Evolutionary conservation across 2,888 invertebrate species (phyloP).

Genomic region (Tetropium fuscum): DNA sequence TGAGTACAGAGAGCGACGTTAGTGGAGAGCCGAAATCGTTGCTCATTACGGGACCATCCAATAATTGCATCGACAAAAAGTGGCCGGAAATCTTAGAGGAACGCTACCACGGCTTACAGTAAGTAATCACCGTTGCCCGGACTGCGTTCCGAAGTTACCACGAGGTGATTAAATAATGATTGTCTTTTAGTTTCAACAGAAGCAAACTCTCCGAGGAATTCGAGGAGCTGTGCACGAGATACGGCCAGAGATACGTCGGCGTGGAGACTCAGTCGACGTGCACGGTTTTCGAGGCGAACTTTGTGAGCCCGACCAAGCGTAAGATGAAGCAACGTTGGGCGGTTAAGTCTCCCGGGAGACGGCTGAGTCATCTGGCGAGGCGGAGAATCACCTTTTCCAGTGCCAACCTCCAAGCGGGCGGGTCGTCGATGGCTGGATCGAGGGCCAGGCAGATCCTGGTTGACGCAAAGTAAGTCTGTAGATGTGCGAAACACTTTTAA

Average conservation of each 20-base stretch:
- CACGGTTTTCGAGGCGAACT: slow-evolving; percentile 72
- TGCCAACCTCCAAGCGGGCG: slow-evolving; percentile 70
- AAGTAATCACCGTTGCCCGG: too few species aligned
- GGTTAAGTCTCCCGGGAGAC: slow-evolving; percentile 78
- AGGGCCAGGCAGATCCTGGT: slow-evolving; percentile 72
- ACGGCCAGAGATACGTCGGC: slow-evolving; percentile 79
- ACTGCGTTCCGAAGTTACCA: too few species aligned
- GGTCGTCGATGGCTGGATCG: slow-evolving; percentile 62
- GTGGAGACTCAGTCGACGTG: slow-evolving; percentile 79
- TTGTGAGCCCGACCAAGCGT: slow-evolving; percentile 73
- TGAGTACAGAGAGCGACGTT: slow-evolving; percentile 36
- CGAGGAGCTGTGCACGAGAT: slow-evolving; percentile 74
- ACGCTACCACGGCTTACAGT: slow-evolving; percentile 80
- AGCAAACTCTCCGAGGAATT: slow-evolving; percentile 77
- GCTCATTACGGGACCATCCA: slow-evolving; percentile 57
- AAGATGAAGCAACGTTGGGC: slow-evolving; percentile 65
- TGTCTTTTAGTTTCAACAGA: slow-evolving; percentile 77
- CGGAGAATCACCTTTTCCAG: slow-evolving; percentile 82
- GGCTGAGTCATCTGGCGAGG: slow-evolving; percentile 82
- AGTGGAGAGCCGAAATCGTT: slow-evolving; percentile 47
- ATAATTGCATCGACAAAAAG: slow-evolving; percentile 61
- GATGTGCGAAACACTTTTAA: not conserved
- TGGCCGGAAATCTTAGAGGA: slow-evolving; percentile 76
- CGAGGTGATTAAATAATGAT: too few species aligned
- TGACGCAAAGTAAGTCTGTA: slow-evolving; percentile 71